Evolutionary conservation across 1,140 invertebrate species (phyloP).

Genomic region (Drosophila busckii): DNA sequence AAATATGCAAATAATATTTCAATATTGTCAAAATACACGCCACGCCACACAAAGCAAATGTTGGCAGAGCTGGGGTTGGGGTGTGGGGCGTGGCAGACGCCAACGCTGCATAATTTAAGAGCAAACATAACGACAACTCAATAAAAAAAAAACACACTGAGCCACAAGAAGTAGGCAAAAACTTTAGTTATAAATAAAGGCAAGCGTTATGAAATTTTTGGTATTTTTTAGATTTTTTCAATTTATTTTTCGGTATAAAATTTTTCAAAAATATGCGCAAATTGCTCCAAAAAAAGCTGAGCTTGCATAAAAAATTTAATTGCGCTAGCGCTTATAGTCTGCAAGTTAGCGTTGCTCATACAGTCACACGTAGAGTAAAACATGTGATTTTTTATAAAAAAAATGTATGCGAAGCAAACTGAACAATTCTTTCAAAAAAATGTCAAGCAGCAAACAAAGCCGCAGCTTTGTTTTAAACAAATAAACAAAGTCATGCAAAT

Average conservation of each 20-base stretch:
- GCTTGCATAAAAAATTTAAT: too few species aligned
- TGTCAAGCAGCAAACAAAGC: slow-evolving; percentile 3
- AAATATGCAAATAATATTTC: slow-evolving; percentile 56
- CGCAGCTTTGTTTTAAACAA: not conserved
- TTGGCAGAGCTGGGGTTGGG: slow-evolving; percentile 14
- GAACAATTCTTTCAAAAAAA: not conserved
- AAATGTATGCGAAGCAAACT: not conserved
- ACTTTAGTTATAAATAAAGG: too few species aligned
- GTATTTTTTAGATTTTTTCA: too few species aligned
- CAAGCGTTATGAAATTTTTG: too few species aligned
- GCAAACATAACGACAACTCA: slow-evolving; percentile 44
- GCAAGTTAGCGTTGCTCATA: too few species aligned
- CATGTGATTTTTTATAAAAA: too few species aligned
- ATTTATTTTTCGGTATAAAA: too few species aligned
- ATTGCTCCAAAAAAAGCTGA: too few species aligned
- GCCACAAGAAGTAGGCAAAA: too few species aligned
- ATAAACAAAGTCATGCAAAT: slow-evolving; percentile 22
- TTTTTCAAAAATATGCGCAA: too few species aligned
- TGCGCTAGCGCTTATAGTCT: too few species aligned
- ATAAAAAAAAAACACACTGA: slow-evolving; percentile 7
- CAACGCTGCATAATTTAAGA: slow-evolving; percentile 62
- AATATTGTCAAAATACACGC: slow-evolving; percentile 50
- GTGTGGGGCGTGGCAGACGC: not conserved
- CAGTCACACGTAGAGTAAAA: too few species aligned
- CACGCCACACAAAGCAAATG: slow-evolving; percentile 58